phyloP scores from a whole-genome alignment of 2,888 invertebrate species.

The Clivina fossor region DNA sequence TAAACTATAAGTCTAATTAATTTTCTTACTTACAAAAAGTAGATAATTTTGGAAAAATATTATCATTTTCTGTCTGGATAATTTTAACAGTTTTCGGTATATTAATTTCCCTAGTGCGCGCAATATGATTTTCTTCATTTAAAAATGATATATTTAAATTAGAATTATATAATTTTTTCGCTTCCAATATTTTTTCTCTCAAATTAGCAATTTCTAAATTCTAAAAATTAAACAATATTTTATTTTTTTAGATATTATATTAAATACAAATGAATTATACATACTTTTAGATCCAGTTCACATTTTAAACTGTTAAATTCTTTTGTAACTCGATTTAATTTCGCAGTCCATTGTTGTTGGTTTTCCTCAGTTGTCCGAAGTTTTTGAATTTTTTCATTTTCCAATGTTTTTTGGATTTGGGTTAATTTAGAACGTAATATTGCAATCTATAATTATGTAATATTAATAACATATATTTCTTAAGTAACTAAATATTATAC shows the following conservation, averaged over 20 bases:
- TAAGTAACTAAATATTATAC: background rate
- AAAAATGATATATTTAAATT: constrained; percentile 21
- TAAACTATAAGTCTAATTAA: background rate
- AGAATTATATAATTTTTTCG: constrained; percentile 37
- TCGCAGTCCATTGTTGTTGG: constrained; percentile 58
- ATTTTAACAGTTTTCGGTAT: background rate
- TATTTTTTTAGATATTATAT: background rate
- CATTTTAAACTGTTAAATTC: constrained; percentile 56
- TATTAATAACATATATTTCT: too few species aligned
- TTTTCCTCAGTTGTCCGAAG: constrained; percentile 42
- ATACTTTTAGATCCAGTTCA: constrained; percentile 62
- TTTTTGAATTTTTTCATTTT: constrained; percentile 27
- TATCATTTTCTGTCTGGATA: constrained; percentile 7
- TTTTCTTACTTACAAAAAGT: constrained; percentile 4
- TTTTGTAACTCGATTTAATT: constrained; percentile 51
- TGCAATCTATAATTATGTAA: constrained; percentile 10
- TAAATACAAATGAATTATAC: constrained; percentile 4
- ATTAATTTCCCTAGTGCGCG: background rate
- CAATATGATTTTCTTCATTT: constrained; percentile 10
- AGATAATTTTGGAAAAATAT: background rate
- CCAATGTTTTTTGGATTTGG: constrained; percentile 13
- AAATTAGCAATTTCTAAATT: constrained; percentile 61
- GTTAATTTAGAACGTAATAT: constrained; percentile 19
- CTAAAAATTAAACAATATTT: constrained; percentile 48
- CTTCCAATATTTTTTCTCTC: constrained; percentile 54